phyloP scores from a whole-genome alignment of 2,888 invertebrate genomes.

The Apamea crenata region DNA sequence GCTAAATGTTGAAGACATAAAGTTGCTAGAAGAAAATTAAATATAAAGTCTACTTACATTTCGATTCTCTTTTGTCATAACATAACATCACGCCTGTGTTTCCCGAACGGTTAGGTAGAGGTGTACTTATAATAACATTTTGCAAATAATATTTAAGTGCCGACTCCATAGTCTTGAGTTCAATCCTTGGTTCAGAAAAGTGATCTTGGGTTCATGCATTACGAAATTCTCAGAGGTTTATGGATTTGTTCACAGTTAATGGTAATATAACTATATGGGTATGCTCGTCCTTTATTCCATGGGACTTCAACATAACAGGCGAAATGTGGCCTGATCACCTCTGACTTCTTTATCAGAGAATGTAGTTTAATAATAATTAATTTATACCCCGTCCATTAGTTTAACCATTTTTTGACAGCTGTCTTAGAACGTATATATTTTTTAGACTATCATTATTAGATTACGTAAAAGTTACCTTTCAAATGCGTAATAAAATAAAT shows the following conservation, averaged over 20 bases:
- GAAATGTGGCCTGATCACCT: neutral
- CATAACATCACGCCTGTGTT: neutral
- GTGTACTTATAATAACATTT: neutral
- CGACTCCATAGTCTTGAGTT: no score
- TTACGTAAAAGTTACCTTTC: no score
- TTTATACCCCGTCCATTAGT: no score
- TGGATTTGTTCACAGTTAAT: neutral
- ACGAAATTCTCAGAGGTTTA: neutral
- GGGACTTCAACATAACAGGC: neutral
- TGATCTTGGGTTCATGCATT: neutral
- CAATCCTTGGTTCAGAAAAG: neutral
- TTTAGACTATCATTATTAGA: no score
- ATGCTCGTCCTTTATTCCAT: neutral
- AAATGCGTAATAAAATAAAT: no score
- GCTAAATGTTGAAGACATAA: slow-evolving; percentile 13
- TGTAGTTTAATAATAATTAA: no score
- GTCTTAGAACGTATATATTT: no score
- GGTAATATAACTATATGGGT: no score
- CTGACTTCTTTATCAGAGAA: no score
- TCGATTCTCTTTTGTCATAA: neutral
- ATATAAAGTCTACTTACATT: no score
- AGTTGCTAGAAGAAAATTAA: slow-evolving; percentile 14
- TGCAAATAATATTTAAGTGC: no score
- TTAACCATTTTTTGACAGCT: no score
- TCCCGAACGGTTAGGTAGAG: neutral